phyloP scores from a whole-genome alignment of 1,140 invertebrate genomes.

The Aphis craccivora region DNA sequence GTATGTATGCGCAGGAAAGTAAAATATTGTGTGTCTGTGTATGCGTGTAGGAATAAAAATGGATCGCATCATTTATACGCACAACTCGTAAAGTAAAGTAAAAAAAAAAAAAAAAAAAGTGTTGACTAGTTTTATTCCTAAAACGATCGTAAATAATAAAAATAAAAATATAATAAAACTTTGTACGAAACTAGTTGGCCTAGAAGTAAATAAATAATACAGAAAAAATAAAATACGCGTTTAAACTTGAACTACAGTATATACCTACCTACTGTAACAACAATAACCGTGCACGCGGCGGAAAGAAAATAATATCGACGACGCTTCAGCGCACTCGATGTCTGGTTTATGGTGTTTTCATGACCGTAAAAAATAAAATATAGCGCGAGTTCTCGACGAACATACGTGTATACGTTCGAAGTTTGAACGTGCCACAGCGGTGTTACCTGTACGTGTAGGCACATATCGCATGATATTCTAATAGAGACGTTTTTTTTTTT shows the following conservation, averaged over 20 bases:
- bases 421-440: not conserved
- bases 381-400: not conserved
- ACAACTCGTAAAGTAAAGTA: constrained; percentile 19
- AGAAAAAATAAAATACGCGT: not conserved
- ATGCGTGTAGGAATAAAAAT: not conserved
- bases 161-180: constrained; percentile 35
- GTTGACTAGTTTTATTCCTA: constrained; percentile 47
- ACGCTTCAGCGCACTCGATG: not conserved
- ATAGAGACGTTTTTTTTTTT: constrained; percentile 11
- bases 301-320: not conserved
- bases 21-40: not conserved
- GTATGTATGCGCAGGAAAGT: not conserved
- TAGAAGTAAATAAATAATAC: constrained; percentile 38
- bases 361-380: constrained; percentile 5
- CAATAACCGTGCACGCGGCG: not conserved
- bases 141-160: constrained; percentile 41
- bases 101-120: not conserved
- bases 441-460: not conserved
- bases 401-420: not conserved
- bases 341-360: not conserved
- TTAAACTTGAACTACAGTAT: not conserved
- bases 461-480: not conserved
- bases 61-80: not conserved
- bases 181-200: constrained; percentile 35
- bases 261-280: not conserved